Percentiles rank a stretch among this genome's conserved stretches.
phyloP scores from a whole-genome alignment of 2,113 vertebrate species.

The Misgurnus mizolepis region DNA sequence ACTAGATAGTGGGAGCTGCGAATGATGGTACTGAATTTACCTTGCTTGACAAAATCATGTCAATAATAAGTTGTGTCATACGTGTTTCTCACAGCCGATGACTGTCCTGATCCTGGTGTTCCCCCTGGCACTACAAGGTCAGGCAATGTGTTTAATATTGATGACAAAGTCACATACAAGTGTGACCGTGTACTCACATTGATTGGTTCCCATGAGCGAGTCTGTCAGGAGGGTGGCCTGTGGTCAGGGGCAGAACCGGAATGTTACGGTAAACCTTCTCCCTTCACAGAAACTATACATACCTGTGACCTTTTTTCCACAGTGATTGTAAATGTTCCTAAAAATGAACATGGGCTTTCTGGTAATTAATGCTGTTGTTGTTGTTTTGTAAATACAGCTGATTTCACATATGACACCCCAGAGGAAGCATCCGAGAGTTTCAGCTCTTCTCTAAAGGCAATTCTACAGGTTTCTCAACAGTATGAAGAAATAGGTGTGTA shows the following conservation, averaged over 20 bases:
- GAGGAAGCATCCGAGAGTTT: too few species aligned
- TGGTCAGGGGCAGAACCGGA: constrained; percentile 72
- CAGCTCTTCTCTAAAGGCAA: too few species aligned
- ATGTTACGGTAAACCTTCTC: constrained; percentile 68
- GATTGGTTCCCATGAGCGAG: constrained; percentile 66
- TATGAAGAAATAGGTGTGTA: too few species aligned
- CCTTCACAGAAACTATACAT: constrained; percentile 39
- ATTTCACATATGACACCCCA: too few species aligned
- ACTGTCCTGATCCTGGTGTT: constrained; percentile 72
- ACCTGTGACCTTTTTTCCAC: too few species aligned
- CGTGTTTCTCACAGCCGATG: constrained; percentile 56
- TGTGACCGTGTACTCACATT: constrained; percentile 63
- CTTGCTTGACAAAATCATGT: neutral
- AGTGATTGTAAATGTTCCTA: too few species aligned
- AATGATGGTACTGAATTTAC: neutral
- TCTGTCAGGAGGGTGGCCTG: constrained; percentile 64
- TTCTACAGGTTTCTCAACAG: too few species aligned
- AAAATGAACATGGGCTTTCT: too few species aligned
- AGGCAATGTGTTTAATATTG: constrained; percentile 65
- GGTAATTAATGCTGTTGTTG: neutral
- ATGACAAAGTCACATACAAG: constrained; percentile 67
- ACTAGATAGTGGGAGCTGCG: too few species aligned
- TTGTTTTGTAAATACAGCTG: constrained; percentile 57
- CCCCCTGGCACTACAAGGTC: constrained; percentile 66
- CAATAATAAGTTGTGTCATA: too few species aligned